Conservation (phyloP, 2,888 invertebrate species). For the Agonopterix arenella region DNA sequence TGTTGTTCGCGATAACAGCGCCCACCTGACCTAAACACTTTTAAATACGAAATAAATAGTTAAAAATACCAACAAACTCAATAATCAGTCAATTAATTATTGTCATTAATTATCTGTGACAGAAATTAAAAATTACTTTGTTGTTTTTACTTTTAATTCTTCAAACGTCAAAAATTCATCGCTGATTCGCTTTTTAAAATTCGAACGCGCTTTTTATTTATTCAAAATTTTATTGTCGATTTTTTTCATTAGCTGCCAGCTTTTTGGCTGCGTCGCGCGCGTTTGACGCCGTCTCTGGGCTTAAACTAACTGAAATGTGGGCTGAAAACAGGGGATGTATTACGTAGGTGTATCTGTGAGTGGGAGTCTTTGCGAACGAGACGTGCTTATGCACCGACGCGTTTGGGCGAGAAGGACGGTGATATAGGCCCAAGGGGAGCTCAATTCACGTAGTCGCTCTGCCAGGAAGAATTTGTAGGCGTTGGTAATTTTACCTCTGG, state of each 20-base stretch:
- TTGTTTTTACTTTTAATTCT: slow-evolving; percentile 12
- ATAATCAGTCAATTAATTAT: slow-evolving; percentile 10
- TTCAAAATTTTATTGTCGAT: slow-evolving; percentile 10
- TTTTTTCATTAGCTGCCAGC: slow-evolving; percentile 9
- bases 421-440: slow-evolving; percentile 32
- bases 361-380: slow-evolving; percentile 53
- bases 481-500: slow-evolving; percentile 55
- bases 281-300: slow-evolving; percentile 29
- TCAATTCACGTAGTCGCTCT: slow-evolving; percentile 39
- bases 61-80: background rate
- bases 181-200: slow-evolving; percentile 21
- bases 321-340: slow-evolving; percentile 57
- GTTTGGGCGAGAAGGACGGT: slow-evolving; percentile 23
- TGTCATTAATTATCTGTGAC: slow-evolving; percentile 17
- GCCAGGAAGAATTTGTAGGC: slow-evolving; percentile 64
- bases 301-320: slow-evolving; percentile 47
- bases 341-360: slow-evolving; percentile 41
- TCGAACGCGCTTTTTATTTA: slow-evolving; percentile 9
- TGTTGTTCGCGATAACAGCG: slow-evolving; percentile 2
- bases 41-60: background rate
- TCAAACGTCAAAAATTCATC: slow-evolving; percentile 35
- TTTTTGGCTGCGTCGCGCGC: slow-evolving; percentile 22
- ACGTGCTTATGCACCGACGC: slow-evolving; percentile 15
- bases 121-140: slow-evolving; percentile 15
- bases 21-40: slow-evolving; percentile 1